phyloP scores from a whole-genome alignment of 1,140 invertebrate genomes.

The Drosophila nannoptera region DNA sequence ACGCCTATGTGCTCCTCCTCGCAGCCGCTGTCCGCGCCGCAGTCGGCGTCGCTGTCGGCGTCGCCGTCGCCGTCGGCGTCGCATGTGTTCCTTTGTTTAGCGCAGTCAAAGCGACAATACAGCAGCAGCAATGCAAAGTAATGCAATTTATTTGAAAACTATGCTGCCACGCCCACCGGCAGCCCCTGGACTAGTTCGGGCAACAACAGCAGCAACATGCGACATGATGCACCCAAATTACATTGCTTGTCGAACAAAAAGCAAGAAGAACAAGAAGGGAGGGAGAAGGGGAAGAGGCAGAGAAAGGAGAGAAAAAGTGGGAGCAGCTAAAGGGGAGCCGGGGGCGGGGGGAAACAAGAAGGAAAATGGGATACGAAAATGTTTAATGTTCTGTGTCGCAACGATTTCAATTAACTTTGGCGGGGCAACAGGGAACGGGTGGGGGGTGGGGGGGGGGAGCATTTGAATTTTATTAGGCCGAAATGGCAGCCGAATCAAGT shows the following conservation, averaged over 20 bases:
- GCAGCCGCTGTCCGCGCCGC: not conserved
- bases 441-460: not conserved
- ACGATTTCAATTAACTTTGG: slow-evolving; percentile 14
- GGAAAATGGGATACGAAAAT: slow-evolving; percentile 1
- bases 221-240: slow-evolving; percentile 40
- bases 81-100: slow-evolving; percentile 34
- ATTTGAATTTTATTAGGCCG: not conserved
- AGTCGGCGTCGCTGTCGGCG: slow-evolving; percentile 8
- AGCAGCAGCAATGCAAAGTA: slow-evolving; percentile 63
- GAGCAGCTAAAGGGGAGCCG: no score
- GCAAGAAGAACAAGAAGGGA: not conserved
- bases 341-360: no score
- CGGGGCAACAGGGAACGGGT: no score
- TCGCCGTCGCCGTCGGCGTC: slow-evolving; percentile 20
- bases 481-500: not conserved
- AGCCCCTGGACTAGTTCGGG: not conserved
- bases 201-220: slow-evolving; percentile 18
- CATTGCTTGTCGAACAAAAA: slow-evolving; percentile 11
- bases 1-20: slow-evolving; percentile 37
- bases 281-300: not conserved
- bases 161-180: slow-evolving; percentile 41
- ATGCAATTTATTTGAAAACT: slow-evolving; percentile 65
- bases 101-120: slow-evolving; percentile 51
- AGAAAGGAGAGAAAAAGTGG: slow-evolving; percentile 6
- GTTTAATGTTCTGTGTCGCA: slow-evolving; percentile 19